Conservation (phyloP, 2,888 invertebrate genomes). For the Aricia artaxerxes region DNA sequence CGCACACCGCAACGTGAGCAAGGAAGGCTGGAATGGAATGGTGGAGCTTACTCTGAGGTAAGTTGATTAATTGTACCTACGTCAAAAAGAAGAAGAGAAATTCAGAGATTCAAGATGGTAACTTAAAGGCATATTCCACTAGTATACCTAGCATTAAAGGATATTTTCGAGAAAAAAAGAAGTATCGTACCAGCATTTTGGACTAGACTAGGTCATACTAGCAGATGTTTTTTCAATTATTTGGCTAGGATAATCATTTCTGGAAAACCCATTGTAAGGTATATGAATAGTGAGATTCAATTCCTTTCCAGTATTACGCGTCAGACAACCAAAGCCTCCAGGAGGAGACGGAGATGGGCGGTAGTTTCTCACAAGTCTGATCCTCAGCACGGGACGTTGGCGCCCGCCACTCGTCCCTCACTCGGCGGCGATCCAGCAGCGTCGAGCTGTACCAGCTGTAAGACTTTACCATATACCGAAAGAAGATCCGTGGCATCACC, state of each 20-base stretch:
- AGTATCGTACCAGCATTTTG: too few relatives aligned
- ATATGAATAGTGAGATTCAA: not conserved
- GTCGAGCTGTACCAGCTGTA: constrained; percentile 67
- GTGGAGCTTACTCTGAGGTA: constrained; percentile 65
- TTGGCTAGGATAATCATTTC: too few relatives aligned
- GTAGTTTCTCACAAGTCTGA: constrained; percentile 92
- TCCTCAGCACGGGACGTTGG: constrained; percentile 67
- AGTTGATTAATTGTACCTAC: constrained; percentile 39
- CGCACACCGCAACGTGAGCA: constrained; percentile 57
- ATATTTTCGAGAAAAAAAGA: too few relatives aligned
- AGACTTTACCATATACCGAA: constrained; percentile 36
- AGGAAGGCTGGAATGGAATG: constrained; percentile 69
- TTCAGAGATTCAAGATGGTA: too few relatives aligned
- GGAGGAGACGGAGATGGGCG: constrained; percentile 85
- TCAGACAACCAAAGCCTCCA: constrained; percentile 87
- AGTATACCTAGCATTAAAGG: too few relatives aligned
- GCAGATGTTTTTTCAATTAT: too few relatives aligned
- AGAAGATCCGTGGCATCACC: not conserved
- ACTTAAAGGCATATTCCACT: too few relatives aligned
- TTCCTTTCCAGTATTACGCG: constrained; percentile 85
- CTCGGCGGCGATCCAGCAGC: constrained; percentile 53
- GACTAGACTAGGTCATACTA: too few relatives aligned
- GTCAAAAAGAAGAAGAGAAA: not conserved
- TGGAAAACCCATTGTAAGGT: too few relatives aligned
- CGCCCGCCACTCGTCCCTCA: constrained; percentile 61